Evolutionary conservation across 1,140 invertebrate species (phyloP).

Genomic region (Tetraneura akinire): DNA sequence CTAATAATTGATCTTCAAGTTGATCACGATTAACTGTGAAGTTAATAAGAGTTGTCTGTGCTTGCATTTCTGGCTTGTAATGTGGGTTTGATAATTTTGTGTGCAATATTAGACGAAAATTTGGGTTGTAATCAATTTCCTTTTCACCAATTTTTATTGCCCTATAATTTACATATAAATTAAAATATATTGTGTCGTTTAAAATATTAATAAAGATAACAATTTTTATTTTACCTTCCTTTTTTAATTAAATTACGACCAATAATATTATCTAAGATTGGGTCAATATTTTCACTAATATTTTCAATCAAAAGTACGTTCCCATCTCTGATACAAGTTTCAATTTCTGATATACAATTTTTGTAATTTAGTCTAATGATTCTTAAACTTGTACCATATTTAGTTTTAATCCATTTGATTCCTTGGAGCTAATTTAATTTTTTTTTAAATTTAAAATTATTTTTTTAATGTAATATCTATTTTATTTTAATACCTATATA

Average conservation of each 20-base stretch:
- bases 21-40: constrained; percentile 92
- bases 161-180: constrained; percentile 56
- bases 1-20: constrained; percentile 89
- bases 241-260: constrained; percentile 85
- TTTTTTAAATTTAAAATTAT: too few species aligned
- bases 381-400: constrained; percentile 71
- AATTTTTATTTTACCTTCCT: constrained; percentile 65
- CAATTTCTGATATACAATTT: constrained; percentile 83
- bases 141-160: constrained; percentile 85
- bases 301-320: constrained; percentile 79
- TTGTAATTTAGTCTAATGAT: constrained; percentile 78
- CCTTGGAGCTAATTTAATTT: constrained; percentile 66
- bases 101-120: constrained; percentile 86
- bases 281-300: constrained; percentile 85
- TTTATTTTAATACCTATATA: too few species aligned
- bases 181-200: background rate
- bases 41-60: constrained; percentile 91
- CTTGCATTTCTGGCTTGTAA: constrained; percentile 96
- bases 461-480: too few species aligned
- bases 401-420: constrained; percentile 94
- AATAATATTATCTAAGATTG: constrained; percentile 86
- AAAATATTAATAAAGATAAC: background rate
- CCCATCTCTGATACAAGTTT: constrained; percentile 77
- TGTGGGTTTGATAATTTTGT: constrained; percentile 94
- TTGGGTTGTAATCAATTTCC: constrained; percentile 83